phyloP scores from a whole-genome alignment of 2,797 vertebrate genomes.

The Gymnodraco acuticeps region DNA sequence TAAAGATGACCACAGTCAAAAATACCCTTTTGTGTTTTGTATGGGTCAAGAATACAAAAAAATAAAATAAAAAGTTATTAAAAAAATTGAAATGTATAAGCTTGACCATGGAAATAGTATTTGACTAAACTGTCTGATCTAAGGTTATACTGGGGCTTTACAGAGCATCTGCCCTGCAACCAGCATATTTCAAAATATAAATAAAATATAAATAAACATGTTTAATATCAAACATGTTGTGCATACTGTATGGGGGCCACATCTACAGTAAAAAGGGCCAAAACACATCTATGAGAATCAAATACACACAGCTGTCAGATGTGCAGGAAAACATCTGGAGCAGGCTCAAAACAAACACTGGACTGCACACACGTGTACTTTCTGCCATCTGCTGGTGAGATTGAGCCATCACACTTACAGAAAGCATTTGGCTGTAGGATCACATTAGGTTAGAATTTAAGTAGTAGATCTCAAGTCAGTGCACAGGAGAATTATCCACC shows the following conservation, averaged over 20 bases:
- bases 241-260: neutral
- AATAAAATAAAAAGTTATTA: neutral
- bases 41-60: too few species aligned
- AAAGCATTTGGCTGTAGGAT: too few species aligned
- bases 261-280: neutral
- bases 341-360: neutral
- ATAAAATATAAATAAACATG: too few species aligned
- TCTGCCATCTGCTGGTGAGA: constrained; percentile 80
- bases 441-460: neutral
- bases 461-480: constrained; percentile 9
- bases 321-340: constrained; percentile 41
- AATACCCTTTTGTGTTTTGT: neutral
- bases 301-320: constrained; percentile 39
- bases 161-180: neutral
- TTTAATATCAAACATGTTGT: neutral
- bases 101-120: neutral
- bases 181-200: neutral
- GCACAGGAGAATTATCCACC: constrained; percentile 6
- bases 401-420: constrained; percentile 13
- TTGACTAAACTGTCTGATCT: neutral
- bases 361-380: constrained; percentile 43
- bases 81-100: neutral
- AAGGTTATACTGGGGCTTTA: neutral
- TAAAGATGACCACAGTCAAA: constrained; percentile 9
- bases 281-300: constrained; percentile 7